Percentiles rank a stretch among this genome's conserved stretches.
Conservation (phyloP, 2,113 vertebrate genomes). For the Microcebus tavaratra region DNA sequence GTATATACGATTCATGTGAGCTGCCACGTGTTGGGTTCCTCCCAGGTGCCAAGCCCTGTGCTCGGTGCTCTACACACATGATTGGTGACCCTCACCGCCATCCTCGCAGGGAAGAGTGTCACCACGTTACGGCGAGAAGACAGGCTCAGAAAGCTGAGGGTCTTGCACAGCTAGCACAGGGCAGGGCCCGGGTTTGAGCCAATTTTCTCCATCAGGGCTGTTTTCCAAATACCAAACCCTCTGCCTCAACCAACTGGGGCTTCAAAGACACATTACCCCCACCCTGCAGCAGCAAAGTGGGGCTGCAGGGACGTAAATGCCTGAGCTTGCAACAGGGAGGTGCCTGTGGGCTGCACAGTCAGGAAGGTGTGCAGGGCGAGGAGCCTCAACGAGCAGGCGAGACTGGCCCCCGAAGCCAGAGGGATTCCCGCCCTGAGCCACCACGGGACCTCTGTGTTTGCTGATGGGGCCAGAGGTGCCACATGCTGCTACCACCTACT, state of each 20-base stretch:
- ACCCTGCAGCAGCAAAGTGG: neutral
- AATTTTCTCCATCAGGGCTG: neutral
- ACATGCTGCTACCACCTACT: neutral
- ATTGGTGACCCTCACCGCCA: accelerated
- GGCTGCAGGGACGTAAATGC: accelerated
- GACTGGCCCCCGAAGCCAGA: neutral
- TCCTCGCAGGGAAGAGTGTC: neutral
- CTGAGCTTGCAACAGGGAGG: accelerated
- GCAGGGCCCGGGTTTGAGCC: neutral
- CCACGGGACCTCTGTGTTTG: neutral
- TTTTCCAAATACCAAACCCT: neutral
- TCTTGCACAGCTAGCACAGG: neutral
- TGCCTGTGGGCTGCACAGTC: accelerated
- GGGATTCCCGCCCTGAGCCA: neutral
- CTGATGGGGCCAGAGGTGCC: neutral
- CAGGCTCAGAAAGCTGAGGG: neutral
- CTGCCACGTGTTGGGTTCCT: accelerated
- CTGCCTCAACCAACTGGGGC: accelerated
- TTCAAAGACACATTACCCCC: neutral
- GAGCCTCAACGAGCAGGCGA: accelerated
- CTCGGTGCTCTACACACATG: accelerated
- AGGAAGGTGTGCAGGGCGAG: accelerated
- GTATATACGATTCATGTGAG: accelerated
- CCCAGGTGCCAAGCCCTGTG: neutral
- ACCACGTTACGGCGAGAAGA: neutral